Conservation (phyloP, 2,888 invertebrate genomes). For the Cosmia trapezina region DNA sequence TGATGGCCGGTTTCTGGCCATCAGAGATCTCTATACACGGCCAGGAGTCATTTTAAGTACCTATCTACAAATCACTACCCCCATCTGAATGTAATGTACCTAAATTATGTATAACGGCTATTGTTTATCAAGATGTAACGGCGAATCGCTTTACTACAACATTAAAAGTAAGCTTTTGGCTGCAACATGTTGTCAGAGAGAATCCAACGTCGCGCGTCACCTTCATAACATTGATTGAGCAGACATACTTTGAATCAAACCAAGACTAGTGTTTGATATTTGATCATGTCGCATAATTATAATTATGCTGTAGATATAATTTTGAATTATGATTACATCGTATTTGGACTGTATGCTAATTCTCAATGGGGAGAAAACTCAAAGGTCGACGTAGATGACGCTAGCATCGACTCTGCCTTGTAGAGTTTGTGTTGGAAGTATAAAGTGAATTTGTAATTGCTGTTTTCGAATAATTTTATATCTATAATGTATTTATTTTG, state of each 20-base stretch:
- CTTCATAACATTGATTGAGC: constrained; percentile 5
- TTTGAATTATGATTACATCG: no score
- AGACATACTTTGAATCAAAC: neutral
- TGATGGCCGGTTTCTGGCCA: no score
- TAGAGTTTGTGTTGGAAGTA: no score
- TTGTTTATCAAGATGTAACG: constrained; percentile 28
- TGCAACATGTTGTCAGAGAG: neutral
- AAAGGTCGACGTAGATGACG: no score
- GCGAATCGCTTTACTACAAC: neutral
- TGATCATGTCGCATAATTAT: neutral
- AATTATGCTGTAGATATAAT: no score
- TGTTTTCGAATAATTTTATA: no score
- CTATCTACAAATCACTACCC: constrained; percentile 14
- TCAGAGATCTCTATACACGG: no score
- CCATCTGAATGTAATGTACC: constrained; percentile 11
- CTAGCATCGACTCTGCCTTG: no score
- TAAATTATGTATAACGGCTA: constrained; percentile 13
- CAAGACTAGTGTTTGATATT: constrained; percentile 5
- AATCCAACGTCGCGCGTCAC: neutral
- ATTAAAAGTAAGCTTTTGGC: constrained; percentile 17
- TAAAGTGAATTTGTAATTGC: no score
- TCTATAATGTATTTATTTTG: no score
- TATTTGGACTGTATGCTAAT: neutral
- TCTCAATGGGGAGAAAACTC: no score
- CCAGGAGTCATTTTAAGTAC: constrained; percentile 43